phyloP scores from a whole-genome alignment of 2,113 vertebrate genomes.

The Notiomystis cincta region DNA sequence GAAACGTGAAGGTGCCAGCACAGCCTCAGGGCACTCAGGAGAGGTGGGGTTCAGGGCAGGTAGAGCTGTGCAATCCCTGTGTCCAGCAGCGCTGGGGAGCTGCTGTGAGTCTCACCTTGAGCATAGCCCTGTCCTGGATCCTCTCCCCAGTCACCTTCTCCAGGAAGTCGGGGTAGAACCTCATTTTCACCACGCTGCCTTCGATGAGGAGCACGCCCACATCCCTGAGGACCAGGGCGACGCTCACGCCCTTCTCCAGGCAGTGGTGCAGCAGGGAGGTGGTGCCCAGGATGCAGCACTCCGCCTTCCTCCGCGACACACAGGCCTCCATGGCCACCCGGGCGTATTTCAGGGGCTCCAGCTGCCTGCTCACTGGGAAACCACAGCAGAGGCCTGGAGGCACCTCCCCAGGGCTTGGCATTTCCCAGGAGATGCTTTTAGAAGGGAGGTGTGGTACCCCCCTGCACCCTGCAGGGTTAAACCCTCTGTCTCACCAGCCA shows the following conservation, averaged over 20 bases:
- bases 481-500: neutral
- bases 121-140: accelerated
- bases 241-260: neutral
- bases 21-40: neutral
- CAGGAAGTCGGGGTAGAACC: neutral
- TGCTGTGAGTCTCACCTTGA: neutral
- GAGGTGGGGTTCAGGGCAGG: neutral
- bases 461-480: neutral
- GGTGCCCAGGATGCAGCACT: neutral
- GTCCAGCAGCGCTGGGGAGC: neutral
- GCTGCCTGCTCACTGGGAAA: neutral
- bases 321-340: neutral
- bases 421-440: neutral
- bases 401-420: accelerated
- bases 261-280: neutral
- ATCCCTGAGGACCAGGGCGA: accelerated
- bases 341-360: neutral
- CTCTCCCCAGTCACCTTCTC: neutral
- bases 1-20: accelerated
- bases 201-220: neutral
- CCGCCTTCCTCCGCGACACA: accelerated
- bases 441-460: no score
- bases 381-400: neutral
- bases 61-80: accelerated
- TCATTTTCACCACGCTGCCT: neutral